Conservation (phyloP, 2,113 vertebrate genomes). For the Tragelaphus imberbis region DNA sequence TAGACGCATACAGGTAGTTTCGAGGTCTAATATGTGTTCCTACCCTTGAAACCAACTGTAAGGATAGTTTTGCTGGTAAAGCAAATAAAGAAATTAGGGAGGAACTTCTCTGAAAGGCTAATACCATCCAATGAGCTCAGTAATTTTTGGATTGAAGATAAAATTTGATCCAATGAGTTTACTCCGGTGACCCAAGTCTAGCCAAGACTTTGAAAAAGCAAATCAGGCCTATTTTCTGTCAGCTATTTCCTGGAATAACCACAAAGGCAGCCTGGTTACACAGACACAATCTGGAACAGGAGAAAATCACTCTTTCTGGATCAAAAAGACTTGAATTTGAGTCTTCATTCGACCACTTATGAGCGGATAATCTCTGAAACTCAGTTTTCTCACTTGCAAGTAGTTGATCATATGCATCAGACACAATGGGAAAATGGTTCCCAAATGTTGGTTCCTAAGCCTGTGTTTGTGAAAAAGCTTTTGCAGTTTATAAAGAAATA, state of each 20-base stretch:
- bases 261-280: background rate
- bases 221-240: background rate
- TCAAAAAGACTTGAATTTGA: background rate
- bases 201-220: background rate
- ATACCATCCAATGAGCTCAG: background rate
- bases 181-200: background rate
- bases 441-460: background rate
- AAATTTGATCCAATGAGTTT: background rate
- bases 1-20: background rate
- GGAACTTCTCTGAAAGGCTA: background rate
- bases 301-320: background rate
- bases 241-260: background rate
- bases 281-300: background rate
- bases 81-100: background rate
- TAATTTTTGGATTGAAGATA: background rate
- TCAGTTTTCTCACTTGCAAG: background rate
- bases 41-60: background rate
- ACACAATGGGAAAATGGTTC: background rate
- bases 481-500: background rate
- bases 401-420: background rate
- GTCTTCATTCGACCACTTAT: background rate
- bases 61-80: background rate
- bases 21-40: background rate
- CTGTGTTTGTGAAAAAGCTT: background rate
- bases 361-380: background rate